A percentile compares a stretch with the other conserved stretches of the same genome.
These are phyloP conservation scores for Allolobophora icterica DNA, from an alignment of 2,888 invertebrate species.

Conservation along the genomic window DNA sequence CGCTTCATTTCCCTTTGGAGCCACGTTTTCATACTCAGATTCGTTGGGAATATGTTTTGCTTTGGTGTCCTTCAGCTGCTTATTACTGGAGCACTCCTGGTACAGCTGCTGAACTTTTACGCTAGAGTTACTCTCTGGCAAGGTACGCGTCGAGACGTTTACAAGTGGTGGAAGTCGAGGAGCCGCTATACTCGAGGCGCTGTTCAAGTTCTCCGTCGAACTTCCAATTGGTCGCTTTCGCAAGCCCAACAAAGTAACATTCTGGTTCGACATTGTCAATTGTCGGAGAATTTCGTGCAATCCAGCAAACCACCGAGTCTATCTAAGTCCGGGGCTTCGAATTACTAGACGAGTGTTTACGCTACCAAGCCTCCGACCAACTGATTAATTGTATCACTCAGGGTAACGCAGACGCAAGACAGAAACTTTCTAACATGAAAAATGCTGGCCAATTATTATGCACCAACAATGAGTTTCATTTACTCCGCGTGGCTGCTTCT, in stretches of 20 bases:
- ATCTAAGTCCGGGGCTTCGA: background rate
- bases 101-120: slow-evolving; percentile 62
- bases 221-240: background rate
- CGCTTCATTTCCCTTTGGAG: background rate
- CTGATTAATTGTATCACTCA: background rate
- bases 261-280: background rate
- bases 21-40: background rate
- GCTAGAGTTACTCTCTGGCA: slow-evolving; percentile 41
- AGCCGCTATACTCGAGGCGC: background rate
- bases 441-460: background rate
- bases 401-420: background rate
- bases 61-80: background rate
- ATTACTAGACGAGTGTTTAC: background rate
- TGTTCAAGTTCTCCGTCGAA: slow-evolving; percentile 1
- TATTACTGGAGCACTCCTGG: slow-evolving; percentile 49
- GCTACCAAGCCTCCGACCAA: background rate
- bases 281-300: background rate
- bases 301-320: background rate
- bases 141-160: background rate
- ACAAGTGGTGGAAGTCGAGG: background rate
- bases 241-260: background rate
- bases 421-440: background rate
- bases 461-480: background rate
- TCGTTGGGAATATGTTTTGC: background rate
- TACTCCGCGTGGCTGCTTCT: background rate